Conservation (phyloP, 2,797 vertebrate species). For the Molossus molossus region DNA sequence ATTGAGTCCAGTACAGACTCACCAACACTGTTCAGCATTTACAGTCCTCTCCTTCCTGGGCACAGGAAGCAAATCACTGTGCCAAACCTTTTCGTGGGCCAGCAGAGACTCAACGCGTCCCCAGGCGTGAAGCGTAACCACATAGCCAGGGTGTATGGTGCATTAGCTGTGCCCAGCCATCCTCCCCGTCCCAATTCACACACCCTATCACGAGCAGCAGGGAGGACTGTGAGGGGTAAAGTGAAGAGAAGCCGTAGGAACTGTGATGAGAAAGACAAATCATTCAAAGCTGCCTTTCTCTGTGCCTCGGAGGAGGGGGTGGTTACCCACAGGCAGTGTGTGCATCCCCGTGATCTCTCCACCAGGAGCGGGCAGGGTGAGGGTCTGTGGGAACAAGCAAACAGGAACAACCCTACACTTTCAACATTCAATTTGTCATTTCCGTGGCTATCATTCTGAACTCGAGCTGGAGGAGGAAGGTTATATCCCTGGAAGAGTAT, state of each 20-base stretch:
- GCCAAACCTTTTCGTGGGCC: slow-evolving; percentile 63
- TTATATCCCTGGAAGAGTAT: neutral
- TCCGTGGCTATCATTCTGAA: neutral
- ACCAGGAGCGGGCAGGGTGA: neutral
- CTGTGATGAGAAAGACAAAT: neutral
- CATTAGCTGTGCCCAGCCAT: slow-evolving; percentile 56
- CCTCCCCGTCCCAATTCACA: neutral
- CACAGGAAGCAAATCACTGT: neutral
- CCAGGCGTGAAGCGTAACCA: slow-evolving; percentile 69
- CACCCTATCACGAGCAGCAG: slow-evolving; percentile 32
- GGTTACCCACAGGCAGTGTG: neutral
- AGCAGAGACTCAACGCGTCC: slow-evolving; percentile 52
- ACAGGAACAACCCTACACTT: neutral
- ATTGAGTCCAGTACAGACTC: slow-evolving; percentile 23
- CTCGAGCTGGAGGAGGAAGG: slow-evolving; percentile 12
- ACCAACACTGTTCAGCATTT: neutral
- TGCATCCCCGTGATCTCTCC: neutral
- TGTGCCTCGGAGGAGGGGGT: neutral
- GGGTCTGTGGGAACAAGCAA: neutral
- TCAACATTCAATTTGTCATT: neutral
- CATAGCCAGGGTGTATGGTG: slow-evolving; percentile 54
- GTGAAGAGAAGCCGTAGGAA: slow-evolving; percentile 37
- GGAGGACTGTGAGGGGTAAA: neutral
- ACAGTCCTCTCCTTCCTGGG: slow-evolving; percentile 32
- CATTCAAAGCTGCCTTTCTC: slow-evolving; percentile 11